Conservation (phyloP, 2,113 vertebrate genomes). For the Oncorhynchus keta region DNA sequence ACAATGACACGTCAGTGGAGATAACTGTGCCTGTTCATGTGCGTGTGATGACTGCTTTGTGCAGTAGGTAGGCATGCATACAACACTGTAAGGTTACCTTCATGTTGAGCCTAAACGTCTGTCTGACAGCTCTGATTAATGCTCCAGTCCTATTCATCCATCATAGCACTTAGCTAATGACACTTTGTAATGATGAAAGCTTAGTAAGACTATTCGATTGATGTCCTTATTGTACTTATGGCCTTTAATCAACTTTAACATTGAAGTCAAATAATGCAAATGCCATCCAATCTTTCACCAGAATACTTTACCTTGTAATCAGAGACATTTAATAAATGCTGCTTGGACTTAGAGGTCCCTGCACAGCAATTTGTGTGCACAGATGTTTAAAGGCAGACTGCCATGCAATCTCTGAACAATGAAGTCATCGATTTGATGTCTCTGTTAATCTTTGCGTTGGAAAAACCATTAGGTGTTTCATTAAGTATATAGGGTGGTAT, state of each 20-base stretch:
- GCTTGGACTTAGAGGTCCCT: background rate
- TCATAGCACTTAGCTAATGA: background rate
- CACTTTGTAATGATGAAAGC: background rate
- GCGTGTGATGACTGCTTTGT: background rate
- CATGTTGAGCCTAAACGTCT: background rate
- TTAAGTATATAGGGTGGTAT: background rate
- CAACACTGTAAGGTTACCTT: slow-evolving; percentile 13
- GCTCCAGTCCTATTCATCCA: background rate
- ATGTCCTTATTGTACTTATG: background rate
- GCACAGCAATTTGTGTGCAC: background rate
- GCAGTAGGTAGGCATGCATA: background rate
- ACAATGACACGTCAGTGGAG: background rate
- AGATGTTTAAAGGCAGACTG: background rate
- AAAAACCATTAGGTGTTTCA: background rate
- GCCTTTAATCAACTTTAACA: background rate
- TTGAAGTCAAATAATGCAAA: background rate
- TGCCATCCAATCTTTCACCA: background rate
- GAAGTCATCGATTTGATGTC: background rate
- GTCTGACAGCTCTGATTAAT: background rate
- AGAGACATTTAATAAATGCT: background rate
- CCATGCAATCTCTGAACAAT: background rate
- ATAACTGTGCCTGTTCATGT: background rate
- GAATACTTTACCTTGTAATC: background rate
- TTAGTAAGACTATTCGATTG: background rate
- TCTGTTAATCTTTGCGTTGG: background rate